Evolutionary conservation across 2,888 invertebrate genomes (phyloP).

Genomic region (Dryococelus australis): DNA sequence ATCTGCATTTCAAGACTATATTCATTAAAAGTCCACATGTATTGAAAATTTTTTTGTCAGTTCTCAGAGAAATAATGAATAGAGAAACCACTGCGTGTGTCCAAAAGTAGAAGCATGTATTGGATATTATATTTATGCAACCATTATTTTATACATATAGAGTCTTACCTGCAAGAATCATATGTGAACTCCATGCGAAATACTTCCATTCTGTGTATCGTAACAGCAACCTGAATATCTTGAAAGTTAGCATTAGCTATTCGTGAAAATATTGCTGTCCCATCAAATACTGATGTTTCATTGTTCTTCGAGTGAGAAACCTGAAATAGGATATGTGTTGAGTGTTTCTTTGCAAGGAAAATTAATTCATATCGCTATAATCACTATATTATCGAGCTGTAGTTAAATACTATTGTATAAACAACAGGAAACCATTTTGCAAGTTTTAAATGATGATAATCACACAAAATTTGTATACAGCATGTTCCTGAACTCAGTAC

Average conservation of each 20-base stretch:
- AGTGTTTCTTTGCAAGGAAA: not conserved
- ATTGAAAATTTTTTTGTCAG: too few relatives aligned
- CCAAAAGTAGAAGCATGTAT: too few relatives aligned
- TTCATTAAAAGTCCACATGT: too few relatives aligned
- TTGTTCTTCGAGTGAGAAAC: conserved; percentile 71
- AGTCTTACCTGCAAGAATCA: conserved; percentile 74
- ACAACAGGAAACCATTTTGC: too few relatives aligned
- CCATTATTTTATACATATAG: not conserved
- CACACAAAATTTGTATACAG: too few relatives aligned
- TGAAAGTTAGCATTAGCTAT: conserved; percentile 80
- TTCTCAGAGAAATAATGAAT: too few relatives aligned
- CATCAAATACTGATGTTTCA: conserved; percentile 86
- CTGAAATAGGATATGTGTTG: conserved; percentile 37
- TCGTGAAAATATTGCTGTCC: conserved; percentile 84
- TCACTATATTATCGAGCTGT: not conserved
- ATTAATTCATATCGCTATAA: not conserved
- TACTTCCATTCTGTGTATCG: conserved; percentile 87
- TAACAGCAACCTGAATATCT: conserved; percentile 80
- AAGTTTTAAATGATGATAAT: too few relatives aligned
- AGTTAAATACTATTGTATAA: not conserved
- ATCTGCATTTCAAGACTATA: too few relatives aligned
- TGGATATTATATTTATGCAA: too few relatives aligned
- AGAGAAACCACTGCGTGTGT: too few relatives aligned
- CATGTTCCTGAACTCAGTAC: too few relatives aligned
- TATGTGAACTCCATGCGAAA: conserved; percentile 90